Evolutionary conservation across 2,888 invertebrate species (phyloP).

Genomic region (Noctua janthe): DNA sequence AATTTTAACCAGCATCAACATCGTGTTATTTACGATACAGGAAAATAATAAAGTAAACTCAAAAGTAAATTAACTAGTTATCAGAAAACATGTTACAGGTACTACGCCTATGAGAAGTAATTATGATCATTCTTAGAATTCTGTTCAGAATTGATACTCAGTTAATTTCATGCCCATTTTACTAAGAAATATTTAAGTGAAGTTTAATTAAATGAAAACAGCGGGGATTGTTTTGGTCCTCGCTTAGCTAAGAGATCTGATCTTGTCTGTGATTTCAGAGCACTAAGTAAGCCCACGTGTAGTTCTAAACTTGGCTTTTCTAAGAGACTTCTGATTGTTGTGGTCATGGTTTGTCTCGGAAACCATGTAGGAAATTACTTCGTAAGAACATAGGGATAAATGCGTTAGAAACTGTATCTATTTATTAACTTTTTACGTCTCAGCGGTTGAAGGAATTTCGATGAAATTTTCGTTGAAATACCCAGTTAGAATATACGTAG

Average conservation of each 20-base stretch:
- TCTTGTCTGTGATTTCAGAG: neutral
- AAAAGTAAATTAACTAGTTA: conserved; percentile 5
- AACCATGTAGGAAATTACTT: neutral
- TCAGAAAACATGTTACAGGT: conserved; percentile 9
- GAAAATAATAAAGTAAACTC: conserved; percentile 3
- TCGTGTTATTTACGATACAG: neutral
- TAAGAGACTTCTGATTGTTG: neutral
- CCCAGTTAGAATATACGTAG: no score
- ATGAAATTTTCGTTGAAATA: neutral
- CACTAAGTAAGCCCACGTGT: neutral
- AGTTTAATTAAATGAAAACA: conserved; percentile 29
- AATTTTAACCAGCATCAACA: neutral
- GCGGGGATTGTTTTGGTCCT: neutral
- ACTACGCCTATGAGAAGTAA: conserved; percentile 8
- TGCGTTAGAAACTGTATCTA: neutral
- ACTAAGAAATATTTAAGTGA: conserved; percentile 11
- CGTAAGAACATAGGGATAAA: neutral
- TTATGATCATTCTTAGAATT: conserved; percentile 15
- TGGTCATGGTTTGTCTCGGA: neutral
- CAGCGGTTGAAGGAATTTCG: neutral
- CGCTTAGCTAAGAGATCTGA: neutral
- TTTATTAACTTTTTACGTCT: no score
- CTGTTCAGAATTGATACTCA: conserved; percentile 2
- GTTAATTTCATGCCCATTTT: conserved; percentile 26
- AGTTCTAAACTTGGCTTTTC: neutral